phyloP scores from a whole-genome alignment of 2,888 invertebrate genomes.

The Drosophila nigritarsus region DNA sequence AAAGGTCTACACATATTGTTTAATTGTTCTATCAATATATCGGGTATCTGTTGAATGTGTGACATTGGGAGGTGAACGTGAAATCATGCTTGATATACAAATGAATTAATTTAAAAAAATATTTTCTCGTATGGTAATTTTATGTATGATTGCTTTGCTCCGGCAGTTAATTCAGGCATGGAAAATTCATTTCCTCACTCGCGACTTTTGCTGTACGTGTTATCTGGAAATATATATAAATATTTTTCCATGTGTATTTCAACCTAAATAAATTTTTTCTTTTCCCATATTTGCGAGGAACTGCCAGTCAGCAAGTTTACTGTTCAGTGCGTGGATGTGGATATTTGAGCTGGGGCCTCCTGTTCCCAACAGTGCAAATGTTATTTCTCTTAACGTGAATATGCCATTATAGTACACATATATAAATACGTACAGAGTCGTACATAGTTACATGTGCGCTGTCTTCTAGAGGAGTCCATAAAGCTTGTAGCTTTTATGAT shows the following conservation, averaged over 20 bases:
- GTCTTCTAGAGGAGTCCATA: slow-evolving; percentile 38
- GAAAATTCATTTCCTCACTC: slow-evolving; percentile 17
- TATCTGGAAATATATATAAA: slow-evolving; percentile 1
- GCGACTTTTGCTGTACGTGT: slow-evolving; percentile 24
- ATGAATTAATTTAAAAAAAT: slow-evolving; percentile 17
- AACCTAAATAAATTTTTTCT: slow-evolving; percentile 72
- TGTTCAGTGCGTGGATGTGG: slow-evolving; percentile 7
- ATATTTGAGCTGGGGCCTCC: slow-evolving; percentile 11
- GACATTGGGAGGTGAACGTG: background rate
- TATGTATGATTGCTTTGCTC: background rate
- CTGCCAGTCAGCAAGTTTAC: slow-evolving; percentile 38
- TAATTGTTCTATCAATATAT: background rate
- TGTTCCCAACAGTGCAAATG: slow-evolving; percentile 40
- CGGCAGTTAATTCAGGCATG: slow-evolving; percentile 1
- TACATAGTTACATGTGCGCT: background rate
- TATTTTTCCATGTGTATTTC: slow-evolving; percentile 52
- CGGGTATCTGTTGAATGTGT: background rate
- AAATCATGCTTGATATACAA: background rate
- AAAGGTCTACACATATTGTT: no score
- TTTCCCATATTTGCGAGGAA: slow-evolving; percentile 57
- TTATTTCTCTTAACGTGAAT: slow-evolving; percentile 66
- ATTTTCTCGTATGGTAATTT: background rate
- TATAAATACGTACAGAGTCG: background rate
- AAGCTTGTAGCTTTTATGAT: slow-evolving; percentile 60
- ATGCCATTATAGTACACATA: slow-evolving; percentile 49